Evolutionary conservation across 2,113 vertebrate species (phyloP), one percentile per base, ranked within the genome.

Genomic region (Chloebia gouldiae): DNA sequence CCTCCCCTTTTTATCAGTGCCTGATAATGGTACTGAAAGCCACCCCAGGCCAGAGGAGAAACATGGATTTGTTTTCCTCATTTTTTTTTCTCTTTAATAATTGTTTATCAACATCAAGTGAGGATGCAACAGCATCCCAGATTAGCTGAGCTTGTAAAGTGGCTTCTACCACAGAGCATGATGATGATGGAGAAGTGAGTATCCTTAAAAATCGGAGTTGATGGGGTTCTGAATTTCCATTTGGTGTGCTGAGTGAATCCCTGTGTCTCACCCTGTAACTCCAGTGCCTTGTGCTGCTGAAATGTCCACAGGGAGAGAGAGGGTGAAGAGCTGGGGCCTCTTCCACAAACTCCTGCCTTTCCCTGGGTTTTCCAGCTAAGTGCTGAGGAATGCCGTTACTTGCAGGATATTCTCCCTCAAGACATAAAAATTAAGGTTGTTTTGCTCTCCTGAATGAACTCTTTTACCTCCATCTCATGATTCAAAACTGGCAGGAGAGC

Each of bases 181-280:
- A 68, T 28, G 45, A 9, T 18, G 66, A 57, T 69, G 68, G 66
- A 61, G 39, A 57, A 76, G 33, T 28, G 18, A 71, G 9, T 18
- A 23, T 59, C 54, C 45, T 76, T 81, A 65, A 86, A 91, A 88
- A 40, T 49, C 16, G 3, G 71, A 31, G 30, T 8, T 27, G 50
- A 40, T 35, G 30, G 37, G 15, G 25, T 28, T 63, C 37, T 81
- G 65, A 37, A 47, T 78, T 91, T 27, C 33, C 17, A 11, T 76
- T 71, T 65, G 0, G 1, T 15, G 9, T 16, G 0, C 45, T 2
- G 5, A 25, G 40, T 4, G 5, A 66, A 44, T 47, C n/a, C 17
- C 30, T 11, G 27, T 27, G 68, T 72, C 59, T 77, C 59, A 24
- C 14, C 51, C 57, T 10, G 16, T 60, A 24, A 11, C 35, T 44